Evolutionary conservation across 2,888 invertebrate genomes (phyloP).

Genomic region (Dioctria linearis): DNA sequence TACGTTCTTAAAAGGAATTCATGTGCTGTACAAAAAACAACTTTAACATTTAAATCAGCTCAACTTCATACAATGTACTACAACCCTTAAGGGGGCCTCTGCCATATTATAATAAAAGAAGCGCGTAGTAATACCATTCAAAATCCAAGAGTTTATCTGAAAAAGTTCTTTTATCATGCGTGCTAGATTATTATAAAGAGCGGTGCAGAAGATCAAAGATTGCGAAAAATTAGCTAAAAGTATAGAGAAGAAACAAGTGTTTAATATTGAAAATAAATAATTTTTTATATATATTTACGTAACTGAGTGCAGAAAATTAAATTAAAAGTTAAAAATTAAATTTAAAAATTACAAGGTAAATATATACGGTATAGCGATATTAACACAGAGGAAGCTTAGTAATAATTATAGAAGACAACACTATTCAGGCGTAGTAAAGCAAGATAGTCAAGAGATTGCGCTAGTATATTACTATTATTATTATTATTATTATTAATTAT

Average conservation of each 20-base stretch:
- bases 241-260: slow-evolving; percentile 18
- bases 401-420: slow-evolving; percentile 7
- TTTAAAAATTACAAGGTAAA: slow-evolving; percentile 10
- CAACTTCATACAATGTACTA: no score
- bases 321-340: slow-evolving; percentile 15
- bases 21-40: no score
- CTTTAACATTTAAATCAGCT: no score
- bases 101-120: no score
- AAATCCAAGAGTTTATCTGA: no score
- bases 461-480: neutral
- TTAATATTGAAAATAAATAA: neutral
- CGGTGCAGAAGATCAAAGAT: neutral
- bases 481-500: no score
- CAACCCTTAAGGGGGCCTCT: no score
- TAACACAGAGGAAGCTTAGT: slow-evolving; percentile 46
- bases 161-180: no score
- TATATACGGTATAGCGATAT: slow-evolving; percentile 11
- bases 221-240: neutral
- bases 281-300: neutral
- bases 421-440: neutral
- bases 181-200: no score
- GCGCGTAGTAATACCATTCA: no score
- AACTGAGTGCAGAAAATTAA: slow-evolving; percentile 21
- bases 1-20: no score
- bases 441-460: neutral